Conservation (phyloP, 2,113 vertebrate genomes). For the Aegotheles bennettii region DNA sequence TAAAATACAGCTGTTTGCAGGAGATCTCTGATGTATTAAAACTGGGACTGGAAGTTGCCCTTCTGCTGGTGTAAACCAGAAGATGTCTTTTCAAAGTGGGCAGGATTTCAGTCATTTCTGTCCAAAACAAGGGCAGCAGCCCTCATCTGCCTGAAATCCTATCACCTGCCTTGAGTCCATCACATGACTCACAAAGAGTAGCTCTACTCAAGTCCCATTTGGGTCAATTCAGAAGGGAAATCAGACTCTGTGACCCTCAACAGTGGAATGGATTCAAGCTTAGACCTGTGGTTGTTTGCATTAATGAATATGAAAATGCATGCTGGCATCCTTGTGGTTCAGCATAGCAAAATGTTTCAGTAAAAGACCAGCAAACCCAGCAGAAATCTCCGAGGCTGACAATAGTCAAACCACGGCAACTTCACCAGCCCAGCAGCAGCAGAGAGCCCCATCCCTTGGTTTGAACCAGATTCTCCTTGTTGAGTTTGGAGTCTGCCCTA, state of each 20-base stretch:
- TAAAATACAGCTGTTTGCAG: slow-evolving; percentile 18
- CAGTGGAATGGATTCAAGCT: too few relatives aligned
- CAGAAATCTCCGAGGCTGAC: fast-evolving
- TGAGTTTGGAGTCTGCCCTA: background rate
- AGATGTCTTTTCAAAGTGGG: background rate
- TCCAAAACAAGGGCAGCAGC: background rate
- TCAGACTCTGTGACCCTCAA: fast-evolving
- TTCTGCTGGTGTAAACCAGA: background rate
- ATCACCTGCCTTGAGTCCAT: background rate
- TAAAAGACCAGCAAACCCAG: background rate
- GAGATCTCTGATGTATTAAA: slow-evolving; percentile 20
- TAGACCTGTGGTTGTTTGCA: background rate
- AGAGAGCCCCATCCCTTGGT: background rate
- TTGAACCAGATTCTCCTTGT: background rate
- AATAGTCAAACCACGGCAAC: background rate
- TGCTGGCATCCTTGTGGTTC: background rate
- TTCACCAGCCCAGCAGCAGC: background rate
- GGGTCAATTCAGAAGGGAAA: background rate
- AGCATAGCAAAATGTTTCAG: fast-evolving
- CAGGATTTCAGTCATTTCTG: background rate
- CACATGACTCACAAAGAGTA: background rate
- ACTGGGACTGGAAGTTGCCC: background rate
- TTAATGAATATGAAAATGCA: background rate
- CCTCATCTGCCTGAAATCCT: background rate
- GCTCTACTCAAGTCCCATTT: fast-evolving